A percentile compares a stretch with the other conserved stretches of the same genome.
phyloP scores from a whole-genome alignment of 2,888 invertebrate genomes.

The Gymnosoma rotundatum region DNA sequence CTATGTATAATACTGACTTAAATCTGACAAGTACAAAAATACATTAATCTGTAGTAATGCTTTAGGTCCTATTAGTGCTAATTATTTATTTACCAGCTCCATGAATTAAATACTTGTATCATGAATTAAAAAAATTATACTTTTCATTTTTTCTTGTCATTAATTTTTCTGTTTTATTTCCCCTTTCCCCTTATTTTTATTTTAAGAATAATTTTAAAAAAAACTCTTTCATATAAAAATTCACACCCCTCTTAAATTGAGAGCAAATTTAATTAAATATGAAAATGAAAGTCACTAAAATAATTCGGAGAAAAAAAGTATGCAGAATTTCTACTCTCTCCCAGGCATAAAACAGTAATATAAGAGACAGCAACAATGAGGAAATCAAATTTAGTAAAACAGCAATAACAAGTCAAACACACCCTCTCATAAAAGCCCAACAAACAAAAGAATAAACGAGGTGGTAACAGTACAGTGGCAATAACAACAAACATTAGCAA shows the following conservation, averaged over 20 bases:
- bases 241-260: constrained; percentile 56
- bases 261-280: constrained; percentile 7
- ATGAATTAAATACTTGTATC: too few species aligned
- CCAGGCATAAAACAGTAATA: neutral
- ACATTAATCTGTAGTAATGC: too few species aligned
- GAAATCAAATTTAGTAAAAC: constrained; percentile 39
- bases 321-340: neutral
- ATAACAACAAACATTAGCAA: constrained; percentile 62
- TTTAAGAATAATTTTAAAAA: neutral
- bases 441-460: constrained; percentile 43
- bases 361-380: constrained; percentile 38
- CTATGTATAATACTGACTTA: too few species aligned
- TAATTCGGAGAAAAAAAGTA: too few species aligned
- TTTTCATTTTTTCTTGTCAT: too few species aligned
- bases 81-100: too few species aligned
- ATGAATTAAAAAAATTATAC: neutral
- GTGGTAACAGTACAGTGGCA: constrained; percentile 44
- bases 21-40: too few species aligned
- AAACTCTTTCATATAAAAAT: constrained; percentile 22
- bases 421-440: constrained; percentile 33
- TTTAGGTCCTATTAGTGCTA: too few species aligned
- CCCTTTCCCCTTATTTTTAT: too few species aligned
- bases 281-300: too few species aligned
- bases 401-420: constrained; percentile 54
- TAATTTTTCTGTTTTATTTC: too few species aligned